Evolutionary conservation across 1,140 invertebrate genomes (phyloP).

Genomic region (Drosophila sucinea): DNA sequence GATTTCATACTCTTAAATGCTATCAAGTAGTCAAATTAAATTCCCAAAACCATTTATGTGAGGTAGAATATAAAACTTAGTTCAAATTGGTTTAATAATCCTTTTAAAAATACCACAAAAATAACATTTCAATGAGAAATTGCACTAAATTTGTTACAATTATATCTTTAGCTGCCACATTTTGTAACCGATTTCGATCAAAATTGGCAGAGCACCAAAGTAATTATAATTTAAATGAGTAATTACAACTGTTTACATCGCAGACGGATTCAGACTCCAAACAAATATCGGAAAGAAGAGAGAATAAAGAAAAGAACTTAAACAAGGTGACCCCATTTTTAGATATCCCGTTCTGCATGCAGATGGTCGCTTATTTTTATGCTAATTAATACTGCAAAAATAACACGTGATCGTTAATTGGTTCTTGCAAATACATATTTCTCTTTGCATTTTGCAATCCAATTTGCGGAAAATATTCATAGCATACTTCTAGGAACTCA

Average conservation of each 20-base stretch:
- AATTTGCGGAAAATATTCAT: not conserved
- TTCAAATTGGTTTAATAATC: not conserved
- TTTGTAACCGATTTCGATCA: not conserved
- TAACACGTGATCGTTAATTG: no score
- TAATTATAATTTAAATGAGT: not conserved
- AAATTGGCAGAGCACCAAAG: slow-evolving; percentile 4
- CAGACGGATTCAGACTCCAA: not conserved
- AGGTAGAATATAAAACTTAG: no score
- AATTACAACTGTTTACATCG: not conserved
- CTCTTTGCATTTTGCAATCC: no score
- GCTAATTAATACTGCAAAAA: no score
- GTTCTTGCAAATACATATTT: no score
- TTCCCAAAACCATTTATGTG: no score
- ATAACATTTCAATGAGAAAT: not conserved
- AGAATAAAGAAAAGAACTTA: no score
- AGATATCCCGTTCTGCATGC: no score
- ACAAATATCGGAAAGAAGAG: not conserved
- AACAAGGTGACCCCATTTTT: no score
- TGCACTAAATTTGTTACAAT: not conserved
- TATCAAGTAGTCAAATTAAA: no score
- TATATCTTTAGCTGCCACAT: not conserved
- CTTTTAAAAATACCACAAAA: not conserved
- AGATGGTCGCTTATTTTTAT: no score
- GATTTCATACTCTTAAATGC: no score
- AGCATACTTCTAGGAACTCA: not conserved